phyloP scores from a whole-genome alignment of 1,140 invertebrate species.

The Ditylenchus dipsaci region DNA sequence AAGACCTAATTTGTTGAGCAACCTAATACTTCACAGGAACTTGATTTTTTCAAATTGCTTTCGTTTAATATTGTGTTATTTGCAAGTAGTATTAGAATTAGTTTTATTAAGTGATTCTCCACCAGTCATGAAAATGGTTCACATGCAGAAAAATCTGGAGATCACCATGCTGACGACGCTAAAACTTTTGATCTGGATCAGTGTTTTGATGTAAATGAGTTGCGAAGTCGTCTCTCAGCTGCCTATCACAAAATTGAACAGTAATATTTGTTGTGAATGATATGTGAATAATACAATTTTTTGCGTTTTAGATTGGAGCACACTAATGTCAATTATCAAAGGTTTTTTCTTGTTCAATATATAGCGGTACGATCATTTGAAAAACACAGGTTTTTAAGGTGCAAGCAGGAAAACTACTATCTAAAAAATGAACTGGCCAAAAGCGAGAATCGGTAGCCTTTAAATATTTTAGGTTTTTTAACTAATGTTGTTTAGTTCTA shows the following conservation, averaged over 20 bases:
- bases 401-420: not conserved
- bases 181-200: slow-evolving; percentile 3
- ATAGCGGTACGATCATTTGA: not conserved
- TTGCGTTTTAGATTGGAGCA: too few species aligned
- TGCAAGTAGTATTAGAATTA: too few species aligned
- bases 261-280: too few species aligned
- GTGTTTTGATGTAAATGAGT: slow-evolving; percentile 15
- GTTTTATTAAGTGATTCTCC: slow-evolving; percentile 7
- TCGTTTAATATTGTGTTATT: too few species aligned
- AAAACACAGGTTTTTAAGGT: not conserved
- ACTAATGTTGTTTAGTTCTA: not conserved
- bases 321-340: too few species aligned
- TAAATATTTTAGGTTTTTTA: not conserved
- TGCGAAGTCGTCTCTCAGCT: slow-evolving; percentile 11
- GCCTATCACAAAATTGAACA: slow-evolving; percentile 20
- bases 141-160: too few species aligned
- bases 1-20: too few species aligned
- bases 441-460: slow-evolving; percentile 1
- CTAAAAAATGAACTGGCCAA: not conserved
- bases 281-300: too few species aligned
- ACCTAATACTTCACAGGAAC: too few species aligned
- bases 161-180: not conserved
- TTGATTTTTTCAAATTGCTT: too few species aligned
- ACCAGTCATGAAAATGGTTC: not conserved
- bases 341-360: too few species aligned